Percentiles rank a stretch among this genome's conserved stretches.
Evolutionary conservation across 2,797 vertebrate species (phyloP).

Genomic region (Megalops cyprinoides): DNA sequence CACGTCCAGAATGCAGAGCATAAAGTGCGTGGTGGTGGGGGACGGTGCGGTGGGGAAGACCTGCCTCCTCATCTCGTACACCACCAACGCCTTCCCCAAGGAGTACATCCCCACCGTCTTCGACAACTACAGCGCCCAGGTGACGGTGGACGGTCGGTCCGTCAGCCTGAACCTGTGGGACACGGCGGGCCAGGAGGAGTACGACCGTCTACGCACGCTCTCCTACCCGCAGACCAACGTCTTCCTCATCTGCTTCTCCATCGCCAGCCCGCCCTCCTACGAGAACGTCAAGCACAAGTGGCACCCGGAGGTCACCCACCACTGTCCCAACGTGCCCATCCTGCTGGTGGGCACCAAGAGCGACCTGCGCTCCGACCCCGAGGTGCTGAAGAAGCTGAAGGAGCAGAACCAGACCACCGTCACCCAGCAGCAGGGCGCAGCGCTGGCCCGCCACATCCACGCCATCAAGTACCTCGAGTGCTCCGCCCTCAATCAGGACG

Average conservation of each 20-base stretch:
- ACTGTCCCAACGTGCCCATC: constrained; percentile 86
- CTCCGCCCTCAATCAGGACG: constrained; percentile 86
- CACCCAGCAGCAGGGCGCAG: constrained; percentile 80
- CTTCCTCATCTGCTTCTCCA: constrained; percentile 83
- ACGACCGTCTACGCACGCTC: constrained; percentile 76
- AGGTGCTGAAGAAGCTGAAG: constrained; percentile 87
- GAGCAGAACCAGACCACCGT: constrained; percentile 86
- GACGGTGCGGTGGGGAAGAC: constrained; percentile 91
- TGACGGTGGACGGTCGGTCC: constrained; percentile 78
- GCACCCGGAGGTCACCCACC: constrained; percentile 83
- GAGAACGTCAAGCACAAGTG: constrained; percentile 81
- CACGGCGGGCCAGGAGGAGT: constrained; percentile 83
- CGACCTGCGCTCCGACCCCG: constrained; percentile 81
- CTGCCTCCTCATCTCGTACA: constrained; percentile 90
- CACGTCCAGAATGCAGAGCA: constrained; percentile 81
- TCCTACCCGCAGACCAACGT: constrained; percentile 82
- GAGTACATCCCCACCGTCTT: constrained; percentile 92
- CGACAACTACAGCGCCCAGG: constrained; percentile 89
- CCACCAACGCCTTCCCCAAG: constrained; percentile 87
- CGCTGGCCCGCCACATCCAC: constrained; percentile 84
- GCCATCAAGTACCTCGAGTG: constrained; percentile 89
- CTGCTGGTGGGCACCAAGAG: constrained; percentile 89
- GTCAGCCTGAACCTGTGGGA: constrained; percentile 83
- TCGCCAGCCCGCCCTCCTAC: constrained; percentile 76
- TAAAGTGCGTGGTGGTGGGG: constrained; percentile 91